Percentiles rank a stretch among this genome's conserved stretches.
Conservation (phyloP, 1,140 invertebrate genomes). For the Drosophila pseudoobscura region DNA sequence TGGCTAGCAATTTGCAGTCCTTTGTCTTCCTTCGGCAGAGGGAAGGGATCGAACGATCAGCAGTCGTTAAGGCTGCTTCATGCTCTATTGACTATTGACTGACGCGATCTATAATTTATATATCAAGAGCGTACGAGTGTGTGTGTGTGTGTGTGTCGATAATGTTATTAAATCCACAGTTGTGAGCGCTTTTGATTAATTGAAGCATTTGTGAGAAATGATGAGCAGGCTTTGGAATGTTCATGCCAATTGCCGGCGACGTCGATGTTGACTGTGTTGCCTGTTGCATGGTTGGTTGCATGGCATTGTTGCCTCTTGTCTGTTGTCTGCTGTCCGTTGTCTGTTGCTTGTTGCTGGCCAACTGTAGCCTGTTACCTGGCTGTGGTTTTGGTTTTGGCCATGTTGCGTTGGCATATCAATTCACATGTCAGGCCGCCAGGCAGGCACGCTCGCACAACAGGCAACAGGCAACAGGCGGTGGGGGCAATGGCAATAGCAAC, state of each 20-base stretch:
- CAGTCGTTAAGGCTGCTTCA: slow-evolving; percentile 54
- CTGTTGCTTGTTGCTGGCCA: slow-evolving; percentile 10
- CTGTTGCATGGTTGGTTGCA: slow-evolving; percentile 17
- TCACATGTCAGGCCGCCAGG: slow-evolving; percentile 71
- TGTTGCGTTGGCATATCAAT: slow-evolving; percentile 77
- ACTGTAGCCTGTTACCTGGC: slow-evolving; percentile 18
- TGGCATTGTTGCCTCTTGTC: background rate
- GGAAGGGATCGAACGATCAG: slow-evolving; percentile 20
- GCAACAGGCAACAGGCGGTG: slow-evolving; percentile 15
- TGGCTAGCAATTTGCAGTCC: slow-evolving; percentile 39
- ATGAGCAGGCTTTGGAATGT: slow-evolving; percentile 61
- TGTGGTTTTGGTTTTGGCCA: slow-evolving; percentile 58
- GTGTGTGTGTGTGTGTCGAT: slow-evolving; percentile 37
- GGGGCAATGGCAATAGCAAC: slow-evolving; percentile 41
- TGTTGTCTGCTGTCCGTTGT: slow-evolving; percentile 25
- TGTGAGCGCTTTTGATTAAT: slow-evolving; percentile 72
- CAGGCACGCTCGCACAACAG: slow-evolving; percentile 38
- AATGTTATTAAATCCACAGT: slow-evolving; percentile 78
- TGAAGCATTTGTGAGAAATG: slow-evolving; percentile 74
- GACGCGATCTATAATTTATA: slow-evolving; percentile 79
- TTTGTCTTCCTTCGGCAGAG: slow-evolving; percentile 29
- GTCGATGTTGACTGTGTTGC: slow-evolving; percentile 5
- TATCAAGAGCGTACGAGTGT: slow-evolving; percentile 45
- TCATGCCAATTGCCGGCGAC: slow-evolving; percentile 45
- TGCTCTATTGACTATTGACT: slow-evolving; percentile 72